These are phyloP conservation scores for Callyntrura guangdongensis DNA, from an alignment of 2,888 invertebrate genomes.

Conservation along the genomic window DNA sequence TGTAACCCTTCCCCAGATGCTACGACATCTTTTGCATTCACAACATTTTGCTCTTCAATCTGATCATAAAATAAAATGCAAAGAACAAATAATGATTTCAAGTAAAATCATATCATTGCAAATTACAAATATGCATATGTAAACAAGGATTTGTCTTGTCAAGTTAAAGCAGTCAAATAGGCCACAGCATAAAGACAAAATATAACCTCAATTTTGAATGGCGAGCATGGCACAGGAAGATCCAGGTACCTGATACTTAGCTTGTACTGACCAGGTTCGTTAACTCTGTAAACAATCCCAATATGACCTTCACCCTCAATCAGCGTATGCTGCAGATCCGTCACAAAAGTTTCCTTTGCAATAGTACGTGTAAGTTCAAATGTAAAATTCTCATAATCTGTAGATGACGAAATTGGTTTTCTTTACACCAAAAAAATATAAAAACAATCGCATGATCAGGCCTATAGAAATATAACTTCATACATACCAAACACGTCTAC, in stretches of 20 bases:
- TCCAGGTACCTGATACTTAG: constrained; percentile 61
- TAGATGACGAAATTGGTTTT: background rate
- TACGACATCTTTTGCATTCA: constrained; percentile 55
- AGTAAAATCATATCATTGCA: too few relatives aligned
- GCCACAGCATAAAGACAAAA: background rate
- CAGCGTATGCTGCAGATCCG: constrained; percentile 45
- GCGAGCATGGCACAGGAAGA: constrained; percentile 53
- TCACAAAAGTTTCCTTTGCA: background rate
- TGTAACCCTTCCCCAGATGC: constrained; percentile 63
- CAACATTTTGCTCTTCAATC: constrained; percentile 7
- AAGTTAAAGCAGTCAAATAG: too few relatives aligned
- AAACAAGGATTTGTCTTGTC: too few relatives aligned
- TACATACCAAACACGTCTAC: constrained; percentile 61
- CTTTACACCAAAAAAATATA: background rate
- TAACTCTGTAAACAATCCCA: constrained; percentile 52
- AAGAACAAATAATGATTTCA: background rate
- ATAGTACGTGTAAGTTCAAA: constrained; percentile 41
- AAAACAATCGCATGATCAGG: too few relatives aligned
- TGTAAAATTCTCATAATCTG: constrained; percentile 68
- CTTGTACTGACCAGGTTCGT: constrained; percentile 44
- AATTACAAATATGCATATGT: too few relatives aligned
- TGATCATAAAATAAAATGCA: background rate
- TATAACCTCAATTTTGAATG: constrained; percentile 66
- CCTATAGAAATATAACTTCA: background rate
- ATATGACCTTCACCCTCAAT: constrained; percentile 48